Conservation (phyloP, 2,113 vertebrate species). For the Channa maculata region DNA sequence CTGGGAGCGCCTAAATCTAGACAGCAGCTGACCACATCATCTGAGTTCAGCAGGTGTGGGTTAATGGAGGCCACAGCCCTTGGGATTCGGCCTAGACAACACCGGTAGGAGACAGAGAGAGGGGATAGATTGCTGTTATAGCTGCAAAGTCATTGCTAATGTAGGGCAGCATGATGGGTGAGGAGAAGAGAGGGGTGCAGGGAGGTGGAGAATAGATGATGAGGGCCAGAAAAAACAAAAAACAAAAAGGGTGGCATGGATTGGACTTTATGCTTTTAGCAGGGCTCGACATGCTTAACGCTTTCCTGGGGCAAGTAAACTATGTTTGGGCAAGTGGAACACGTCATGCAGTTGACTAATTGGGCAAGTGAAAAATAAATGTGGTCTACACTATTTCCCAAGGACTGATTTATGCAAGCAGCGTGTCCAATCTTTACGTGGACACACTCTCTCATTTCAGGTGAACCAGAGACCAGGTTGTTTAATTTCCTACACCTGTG, state of each 20-base stretch:
- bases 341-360: no score
- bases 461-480: no score
- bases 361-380: no score
- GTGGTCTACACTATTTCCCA: no score
- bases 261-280: no score
- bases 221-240: conserved; percentile 16
- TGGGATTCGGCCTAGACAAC: conserved; percentile 89
- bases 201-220: conserved; percentile 25
- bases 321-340: no score
- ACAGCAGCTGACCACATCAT: conserved; percentile 97
- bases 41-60: conserved; percentile 93
- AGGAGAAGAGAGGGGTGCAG: conserved; percentile 17
- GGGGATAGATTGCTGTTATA: conserved; percentile 50
- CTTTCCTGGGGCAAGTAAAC: no score
- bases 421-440: no score
- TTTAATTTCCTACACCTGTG: no score
- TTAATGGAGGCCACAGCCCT: conserved; percentile 94
- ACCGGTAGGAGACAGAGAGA: conserved; percentile 29
- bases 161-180: conserved; percentile 51
- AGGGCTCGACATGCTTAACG: no score
- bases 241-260: conserved; percentile 22
- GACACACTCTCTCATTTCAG: no score
- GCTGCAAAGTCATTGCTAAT: conserved; percentile 65
- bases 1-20: conserved; percentile 94
- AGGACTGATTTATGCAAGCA: no score